Conservation (phyloP, 2,113 vertebrate species). For the Arvicanthis niloticus region DNA sequence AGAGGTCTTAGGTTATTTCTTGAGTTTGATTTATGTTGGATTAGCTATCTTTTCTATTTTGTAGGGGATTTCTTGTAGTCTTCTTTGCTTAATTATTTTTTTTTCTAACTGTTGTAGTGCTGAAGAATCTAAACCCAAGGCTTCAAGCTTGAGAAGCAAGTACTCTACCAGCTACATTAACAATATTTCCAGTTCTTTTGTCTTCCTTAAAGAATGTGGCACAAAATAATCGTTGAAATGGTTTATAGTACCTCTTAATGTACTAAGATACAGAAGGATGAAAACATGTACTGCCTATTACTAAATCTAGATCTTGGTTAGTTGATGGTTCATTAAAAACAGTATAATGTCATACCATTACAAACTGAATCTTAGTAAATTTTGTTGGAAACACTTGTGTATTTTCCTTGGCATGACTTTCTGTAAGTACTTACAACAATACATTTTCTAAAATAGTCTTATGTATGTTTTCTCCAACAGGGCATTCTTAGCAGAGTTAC, state of each 20-base stretch:
- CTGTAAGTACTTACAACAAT: constrained; percentile 7
- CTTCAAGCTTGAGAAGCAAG: neutral
- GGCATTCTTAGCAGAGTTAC: constrained; percentile 97
- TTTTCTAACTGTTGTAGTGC: neutral
- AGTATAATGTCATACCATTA: neutral
- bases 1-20: constrained; percentile 30
- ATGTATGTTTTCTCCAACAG: constrained; percentile 84
- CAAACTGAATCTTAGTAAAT: constrained; percentile 28
- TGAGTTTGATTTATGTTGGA: constrained; percentile 16
- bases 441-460: constrained; percentile 45
- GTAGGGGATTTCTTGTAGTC: neutral
- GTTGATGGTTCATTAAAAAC: constrained; percentile 37
- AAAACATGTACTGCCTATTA: constrained; percentile 21
- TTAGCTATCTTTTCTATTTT: neutral
- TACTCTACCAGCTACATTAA: neutral
- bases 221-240: constrained; percentile 51
- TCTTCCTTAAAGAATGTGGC: constrained; percentile 15
- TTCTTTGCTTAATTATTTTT: neutral
- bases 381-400: constrained; percentile 16
- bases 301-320: constrained; percentile 38
- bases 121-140: neutral
- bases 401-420: constrained; percentile 41
- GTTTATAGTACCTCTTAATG: constrained; percentile 35
- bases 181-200: neutral
- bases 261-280: constrained; percentile 16